Evolutionary conservation across 1,140 invertebrate species (phyloP), one percentile per base, ranked within the genome.

Genomic region (Psix sp.): DNA sequence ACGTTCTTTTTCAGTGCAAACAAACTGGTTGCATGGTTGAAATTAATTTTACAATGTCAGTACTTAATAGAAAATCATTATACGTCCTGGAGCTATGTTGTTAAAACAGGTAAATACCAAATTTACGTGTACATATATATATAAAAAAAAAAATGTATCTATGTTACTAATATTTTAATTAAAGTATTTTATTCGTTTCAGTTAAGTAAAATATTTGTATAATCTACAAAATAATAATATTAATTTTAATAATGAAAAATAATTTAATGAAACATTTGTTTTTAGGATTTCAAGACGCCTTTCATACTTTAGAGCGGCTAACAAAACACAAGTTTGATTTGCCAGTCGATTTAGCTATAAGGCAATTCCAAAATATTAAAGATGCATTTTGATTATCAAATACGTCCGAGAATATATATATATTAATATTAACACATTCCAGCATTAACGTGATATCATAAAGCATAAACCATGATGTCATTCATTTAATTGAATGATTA

Each of bases 281-380:
- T 88, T 88, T 33, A 91, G 97, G 96, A 35, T 99, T 99, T 86
- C 96, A 98, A 86, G 98, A 99, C 86, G 92, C 95, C 36, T 89
- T 98, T 77, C 92, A 94, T 63, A 95, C 95, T 48, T 87, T 99
- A 68, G 97, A 99, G 80, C 91, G 91, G 52, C 87, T 99, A 35
- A 94, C 93, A 18, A 89, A 91, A 48, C 92, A 94, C 76, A 94
- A 95, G 80, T 99, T 99, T 87, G 93, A 97, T 84, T 89, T 99
- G 70, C 97, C 97, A 0, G 94, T 98, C 13, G 97, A 99, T 87
- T 88, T 99, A 77, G 97, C 98, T 39, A 92, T 99, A 39, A 90
- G 95, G 80, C 96, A 97, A 77, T 96, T 99, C 82, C 95, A 97
- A 84, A 98, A 98, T 87, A 99, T 99, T 78, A 97, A 96, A 88